Evolutionary conservation across 2,113 vertebrate species (phyloP), one percentile per base, ranked within the genome.

Genomic region (Euleptes europaea): DNA sequence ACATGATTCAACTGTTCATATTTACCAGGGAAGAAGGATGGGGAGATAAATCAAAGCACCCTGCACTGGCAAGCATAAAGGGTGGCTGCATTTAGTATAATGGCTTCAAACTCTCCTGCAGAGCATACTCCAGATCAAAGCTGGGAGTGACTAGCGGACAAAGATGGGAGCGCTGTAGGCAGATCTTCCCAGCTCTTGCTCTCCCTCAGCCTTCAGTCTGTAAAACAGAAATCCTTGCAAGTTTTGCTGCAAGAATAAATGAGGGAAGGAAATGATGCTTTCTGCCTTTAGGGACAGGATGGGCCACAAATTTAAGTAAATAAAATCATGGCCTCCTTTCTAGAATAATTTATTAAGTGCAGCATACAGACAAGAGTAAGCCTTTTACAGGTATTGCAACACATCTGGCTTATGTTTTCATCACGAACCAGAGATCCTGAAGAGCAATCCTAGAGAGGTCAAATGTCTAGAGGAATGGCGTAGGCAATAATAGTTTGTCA

Each of bases 391-490:
- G 75, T 28, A 84, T 51, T 78, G 78, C 44, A 65, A 88, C 85
- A 88, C 40, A 84, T 38, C 38, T 83, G 87, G 77, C 15, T 90
- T 72, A 42, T 65, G 21, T 75, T 77, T 77, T 88, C 14, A 84
- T 69, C 82, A 60, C n/a, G 9, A 21, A 77, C 79, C 77, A 85
- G 9, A 86, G 26, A 65, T 72, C 86, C 83, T 42, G n/a, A 90
- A 63, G 65, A 85, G 83, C 83, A 49, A 81, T 9, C 44, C 66
- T 35, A 92, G 87, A 92, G 91, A 57, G 49, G 35, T 3, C 35
- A 81, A 54, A 75, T 11, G 31, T 26, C 38, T 38, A 15, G 60
- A 66, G 19, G 35, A 51, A 76, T 57, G 42, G 54, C 28, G 11
- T 11, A 19, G 26, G 14, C 35, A 9, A 33, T 40, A 75, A 17